phyloP scores from a whole-genome alignment of 2,113 vertebrate species.

The Tyrannus savana region DNA sequence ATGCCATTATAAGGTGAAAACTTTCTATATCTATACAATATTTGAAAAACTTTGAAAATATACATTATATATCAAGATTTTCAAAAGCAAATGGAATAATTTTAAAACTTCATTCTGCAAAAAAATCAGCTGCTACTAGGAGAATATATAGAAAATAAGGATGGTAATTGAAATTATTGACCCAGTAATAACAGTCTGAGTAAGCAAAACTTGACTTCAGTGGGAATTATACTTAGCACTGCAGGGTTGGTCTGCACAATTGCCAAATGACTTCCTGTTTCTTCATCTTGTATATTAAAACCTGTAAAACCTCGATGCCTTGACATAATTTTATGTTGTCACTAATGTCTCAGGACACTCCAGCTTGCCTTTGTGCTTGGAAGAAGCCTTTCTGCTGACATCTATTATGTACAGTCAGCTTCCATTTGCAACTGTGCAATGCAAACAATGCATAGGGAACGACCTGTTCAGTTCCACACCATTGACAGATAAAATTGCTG shows the following conservation, averaged over 20 bases:
- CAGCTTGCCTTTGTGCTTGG: background rate
- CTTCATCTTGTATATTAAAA: background rate
- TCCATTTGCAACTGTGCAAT: constrained; percentile 36
- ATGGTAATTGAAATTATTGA: constrained; percentile 19
- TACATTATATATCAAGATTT: background rate
- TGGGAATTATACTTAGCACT: constrained; percentile 1
- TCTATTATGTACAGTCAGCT: constrained; percentile 8
- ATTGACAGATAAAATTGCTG: background rate
- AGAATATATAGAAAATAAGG: background rate
- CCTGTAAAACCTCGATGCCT: background rate
- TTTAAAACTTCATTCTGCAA: background rate
- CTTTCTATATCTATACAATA: background rate
- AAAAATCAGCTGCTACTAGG: background rate
- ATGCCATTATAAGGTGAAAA: background rate
- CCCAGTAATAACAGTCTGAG: background rate
- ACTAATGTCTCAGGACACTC: background rate
- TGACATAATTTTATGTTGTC: constrained; percentile 13
- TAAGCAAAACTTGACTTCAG: constrained; percentile 1
- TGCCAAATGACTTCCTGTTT: background rate
- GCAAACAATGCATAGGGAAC: background rate
- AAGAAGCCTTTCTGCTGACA: constrained; percentile 31
- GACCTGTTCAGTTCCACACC: background rate
- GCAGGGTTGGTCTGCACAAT: background rate
- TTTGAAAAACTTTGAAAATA: background rate
- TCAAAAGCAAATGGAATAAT: background rate